phyloP scores from a whole-genome alignment of 2,113 vertebrate species.

The Speoplatyrhinus poulsoni region DNA sequence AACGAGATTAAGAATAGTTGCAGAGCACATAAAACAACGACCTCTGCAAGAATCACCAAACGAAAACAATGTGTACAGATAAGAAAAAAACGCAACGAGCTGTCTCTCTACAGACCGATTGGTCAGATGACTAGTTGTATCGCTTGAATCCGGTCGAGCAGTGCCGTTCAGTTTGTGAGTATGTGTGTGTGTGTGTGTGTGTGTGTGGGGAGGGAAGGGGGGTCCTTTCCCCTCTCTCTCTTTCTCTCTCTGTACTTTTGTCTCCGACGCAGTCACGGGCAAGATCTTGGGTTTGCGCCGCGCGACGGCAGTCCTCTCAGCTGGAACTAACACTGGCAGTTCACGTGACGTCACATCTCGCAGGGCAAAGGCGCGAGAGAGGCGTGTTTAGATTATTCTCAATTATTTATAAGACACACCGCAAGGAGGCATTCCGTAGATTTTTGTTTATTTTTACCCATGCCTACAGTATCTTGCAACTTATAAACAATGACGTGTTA shows the following conservation, averaged over 20 bases:
- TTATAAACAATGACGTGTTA: not conserved
- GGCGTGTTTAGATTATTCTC: conserved; percentile 15
- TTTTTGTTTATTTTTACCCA: conserved; percentile 49
- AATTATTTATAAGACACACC: conserved; percentile 73
- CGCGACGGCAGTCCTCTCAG: conserved; percentile 71
- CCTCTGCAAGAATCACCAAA: conserved; percentile 42
- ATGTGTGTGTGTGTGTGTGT: conserved; percentile 8
- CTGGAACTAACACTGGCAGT: conserved; percentile 78
- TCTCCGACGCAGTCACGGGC: conserved; percentile 72
- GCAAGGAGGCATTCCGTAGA: conserved; percentile 35
- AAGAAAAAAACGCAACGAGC: conserved; percentile 19
- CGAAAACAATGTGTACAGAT: conserved; percentile 26
- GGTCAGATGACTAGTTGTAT: conserved; percentile 73
- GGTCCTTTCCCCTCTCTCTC: conserved; percentile 60
- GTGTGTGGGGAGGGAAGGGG: conserved; percentile 24
- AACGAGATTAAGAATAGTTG: conserved; percentile 10
- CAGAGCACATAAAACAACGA: conserved; percentile 21
- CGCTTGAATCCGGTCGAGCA: conserved; percentile 52
- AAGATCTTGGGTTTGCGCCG: conserved; percentile 64
- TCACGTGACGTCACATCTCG: conserved; percentile 79
- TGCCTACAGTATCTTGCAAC: conserved; percentile 20
- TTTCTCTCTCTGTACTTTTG: conserved; percentile 55
- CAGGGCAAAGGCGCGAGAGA: conserved; percentile 35
- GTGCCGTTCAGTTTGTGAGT: conserved; percentile 38
- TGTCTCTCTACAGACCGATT: conserved; percentile 47